A percentile compares a stretch with the other conserved stretches of the same genome.
phyloP scores from a whole-genome alignment of 2,888 invertebrate species.

The Mamestra brassicae region DNA sequence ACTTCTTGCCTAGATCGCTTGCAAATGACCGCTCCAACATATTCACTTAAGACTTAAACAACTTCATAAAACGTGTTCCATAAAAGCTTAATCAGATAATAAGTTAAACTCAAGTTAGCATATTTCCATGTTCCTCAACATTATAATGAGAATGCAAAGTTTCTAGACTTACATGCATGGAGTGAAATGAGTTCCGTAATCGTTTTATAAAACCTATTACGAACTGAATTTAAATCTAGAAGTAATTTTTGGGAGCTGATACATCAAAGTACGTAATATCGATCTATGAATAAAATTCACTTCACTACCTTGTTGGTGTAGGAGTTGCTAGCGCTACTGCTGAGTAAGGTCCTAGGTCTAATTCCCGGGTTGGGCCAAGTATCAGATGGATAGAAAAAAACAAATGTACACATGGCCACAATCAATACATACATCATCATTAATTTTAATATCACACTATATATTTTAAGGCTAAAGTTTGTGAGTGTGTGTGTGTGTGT shows the following conservation, averaged over 20 bases:
- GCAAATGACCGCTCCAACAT: slow-evolving; percentile 10
- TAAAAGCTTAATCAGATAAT: slow-evolving; percentile 77
- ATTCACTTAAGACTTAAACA: slow-evolving; percentile 49
- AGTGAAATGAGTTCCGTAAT: slow-evolving; percentile 75
- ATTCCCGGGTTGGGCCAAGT: no score
- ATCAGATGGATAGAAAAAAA: no score
- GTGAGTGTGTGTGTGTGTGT: no score
- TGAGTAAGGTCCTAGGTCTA: no score
- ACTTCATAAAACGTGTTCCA: slow-evolving; percentile 70
- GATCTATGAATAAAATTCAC: not conserved
- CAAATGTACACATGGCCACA: no score
- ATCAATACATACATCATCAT: no score
- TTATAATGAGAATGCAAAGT: slow-evolving; percentile 82
- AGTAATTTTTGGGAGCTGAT: slow-evolving; percentile 57
- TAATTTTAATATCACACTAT: no score
- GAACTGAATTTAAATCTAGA: slow-evolving; percentile 68
- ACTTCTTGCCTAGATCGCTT: not conserved
- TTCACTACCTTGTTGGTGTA: no score
- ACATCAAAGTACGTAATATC: not conserved
- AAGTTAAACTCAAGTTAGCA: slow-evolving; percentile 78
- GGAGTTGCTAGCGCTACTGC: no score
- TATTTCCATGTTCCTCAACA: slow-evolving; percentile 79
- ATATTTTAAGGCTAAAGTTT: no score
- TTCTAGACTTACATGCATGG: slow-evolving; percentile 76
- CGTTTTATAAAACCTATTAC: slow-evolving; percentile 73